These are phyloP conservation scores for Pelagia noctiluca DNA, from an alignment of 30 jellyfish, hydroid and myxozoan species.

Conservation along the genomic window DNA sequence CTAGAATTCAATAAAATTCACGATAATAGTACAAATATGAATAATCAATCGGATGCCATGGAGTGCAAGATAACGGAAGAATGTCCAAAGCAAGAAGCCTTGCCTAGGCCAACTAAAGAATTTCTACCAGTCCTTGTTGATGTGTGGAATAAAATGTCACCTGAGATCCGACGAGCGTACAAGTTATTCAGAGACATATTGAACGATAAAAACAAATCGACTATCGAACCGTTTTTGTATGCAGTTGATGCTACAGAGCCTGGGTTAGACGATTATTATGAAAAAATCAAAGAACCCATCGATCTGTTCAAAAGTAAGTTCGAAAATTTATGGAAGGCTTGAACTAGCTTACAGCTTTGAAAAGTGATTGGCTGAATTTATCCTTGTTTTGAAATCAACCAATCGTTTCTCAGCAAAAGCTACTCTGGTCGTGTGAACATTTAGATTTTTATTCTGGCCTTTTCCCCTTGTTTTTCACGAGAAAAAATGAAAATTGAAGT, in stretches of 20 bases:
- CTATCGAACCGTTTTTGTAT: slow-evolving; percentile 65
- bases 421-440: neutral
- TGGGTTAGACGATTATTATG: slow-evolving; percentile 69
- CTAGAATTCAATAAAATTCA: neutral
- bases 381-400: neutral
- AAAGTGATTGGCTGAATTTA: slow-evolving; percentile 29
- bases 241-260: slow-evolving; percentile 61
- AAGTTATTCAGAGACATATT: slow-evolving; percentile 78
- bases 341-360: slow-evolving; percentile 20
- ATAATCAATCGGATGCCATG: neutral
- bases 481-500: too few species aligned
- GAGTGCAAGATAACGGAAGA: too few species aligned
- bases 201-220: slow-evolving; percentile 61
- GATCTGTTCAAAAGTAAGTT: slow-evolving; percentile 75
- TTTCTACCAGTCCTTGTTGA: slow-evolving; percentile 66
- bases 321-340: slow-evolving; percentile 20
- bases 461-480: too few species aligned
- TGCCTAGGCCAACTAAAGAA: slow-evolving; percentile 39
- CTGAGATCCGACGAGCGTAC: slow-evolving; percentile 87
- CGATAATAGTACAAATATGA: neutral
- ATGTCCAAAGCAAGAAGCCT: neutral
- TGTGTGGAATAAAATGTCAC: slow-evolving; percentile 61
- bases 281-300: slow-evolving; percentile 70
- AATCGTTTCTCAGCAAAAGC: slow-evolving; percentile 3
- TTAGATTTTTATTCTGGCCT: too few species aligned